These are phyloP conservation scores for Cynaeus angustus DNA, from an alignment of 2,888 invertebrate species.

Conservation along the genomic window DNA sequence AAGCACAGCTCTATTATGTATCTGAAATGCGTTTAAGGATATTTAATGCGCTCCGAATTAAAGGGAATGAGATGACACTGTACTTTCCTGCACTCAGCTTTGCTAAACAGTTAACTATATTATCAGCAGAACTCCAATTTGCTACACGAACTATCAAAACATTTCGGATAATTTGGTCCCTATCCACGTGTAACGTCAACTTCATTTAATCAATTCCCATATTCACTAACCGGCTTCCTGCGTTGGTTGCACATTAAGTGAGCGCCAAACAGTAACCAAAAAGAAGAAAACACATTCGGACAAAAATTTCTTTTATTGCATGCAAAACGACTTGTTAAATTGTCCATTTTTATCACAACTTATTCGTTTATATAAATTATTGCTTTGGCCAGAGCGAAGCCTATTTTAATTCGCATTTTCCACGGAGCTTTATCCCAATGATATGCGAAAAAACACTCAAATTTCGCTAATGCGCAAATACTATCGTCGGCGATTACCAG, in stretches of 20 bases:
- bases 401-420: too few relatives aligned
- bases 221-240: slow-evolving; percentile 26
- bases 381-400: too few relatives aligned
- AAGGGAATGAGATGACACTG: slow-evolving; percentile 40
- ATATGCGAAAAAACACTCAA: neutral
- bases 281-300: too few relatives aligned
- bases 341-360: too few relatives aligned
- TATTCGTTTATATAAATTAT: too few relatives aligned
- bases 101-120: slow-evolving; percentile 38
- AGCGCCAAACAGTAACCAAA: too few relatives aligned
- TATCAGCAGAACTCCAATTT: slow-evolving; percentile 43
- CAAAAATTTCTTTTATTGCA: too few relatives aligned
- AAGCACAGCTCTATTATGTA: slow-evolving; percentile 43
- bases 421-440: neutral
- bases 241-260: slow-evolving; percentile 10
- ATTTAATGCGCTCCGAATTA: slow-evolving; percentile 36
- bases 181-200: slow-evolving; percentile 34
- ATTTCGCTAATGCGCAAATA: slow-evolving; percentile 31
- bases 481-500: slow-evolving; percentile 25
- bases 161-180: slow-evolving; percentile 38
- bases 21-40: slow-evolving; percentile 46
- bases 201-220: slow-evolving; percentile 35
- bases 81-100: slow-evolving; percentile 33
- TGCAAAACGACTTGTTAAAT: too few relatives aligned
- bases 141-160: slow-evolving; percentile 43